phyloP scores from a whole-genome alignment of 2,888 invertebrate genomes.

The Eilema depressum region DNA sequence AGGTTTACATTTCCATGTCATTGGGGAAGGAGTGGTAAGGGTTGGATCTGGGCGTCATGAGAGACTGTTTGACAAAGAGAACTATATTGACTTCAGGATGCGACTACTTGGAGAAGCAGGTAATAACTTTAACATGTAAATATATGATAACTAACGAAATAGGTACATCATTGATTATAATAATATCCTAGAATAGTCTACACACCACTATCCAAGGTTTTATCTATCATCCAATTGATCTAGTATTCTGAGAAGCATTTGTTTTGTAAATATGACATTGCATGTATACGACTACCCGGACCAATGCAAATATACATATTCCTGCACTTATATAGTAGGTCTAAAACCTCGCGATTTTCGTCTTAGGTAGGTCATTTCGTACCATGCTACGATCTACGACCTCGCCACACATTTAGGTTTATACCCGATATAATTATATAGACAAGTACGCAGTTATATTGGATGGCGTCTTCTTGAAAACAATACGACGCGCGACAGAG shows the following conservation, averaged over 20 bases:
- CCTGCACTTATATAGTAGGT: no score
- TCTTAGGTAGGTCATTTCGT: no score
- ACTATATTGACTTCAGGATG: conserved; percentile 98
- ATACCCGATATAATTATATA: no score
- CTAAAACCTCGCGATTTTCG: no score
- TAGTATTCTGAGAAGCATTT: neutral
- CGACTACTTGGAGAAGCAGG: conserved; percentile 95
- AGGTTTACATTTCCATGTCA: conserved; percentile 97
- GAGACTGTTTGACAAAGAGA: conserved; percentile 95
- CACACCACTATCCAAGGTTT: neutral
- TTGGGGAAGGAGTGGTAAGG: conserved; percentile 97
- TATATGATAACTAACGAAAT: neutral
- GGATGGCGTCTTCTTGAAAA: neutral
- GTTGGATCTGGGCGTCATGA: conserved; percentile 94
- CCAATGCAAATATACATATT: no score
- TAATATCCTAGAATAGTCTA: neutral
- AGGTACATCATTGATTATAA: neutral
- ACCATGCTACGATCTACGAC: no score
- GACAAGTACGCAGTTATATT: neutral
- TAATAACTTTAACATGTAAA: conserved; percentile 38
- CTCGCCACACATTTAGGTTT: no score
- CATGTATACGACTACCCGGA: no score
- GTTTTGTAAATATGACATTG: no score
- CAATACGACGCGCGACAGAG: no score
- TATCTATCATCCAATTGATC: no score